Evolutionary conservation across 2,888 invertebrate species (phyloP), one percentile per base, ranked within the genome.

Genomic region (Rhamphomyia laevipes): DNA sequence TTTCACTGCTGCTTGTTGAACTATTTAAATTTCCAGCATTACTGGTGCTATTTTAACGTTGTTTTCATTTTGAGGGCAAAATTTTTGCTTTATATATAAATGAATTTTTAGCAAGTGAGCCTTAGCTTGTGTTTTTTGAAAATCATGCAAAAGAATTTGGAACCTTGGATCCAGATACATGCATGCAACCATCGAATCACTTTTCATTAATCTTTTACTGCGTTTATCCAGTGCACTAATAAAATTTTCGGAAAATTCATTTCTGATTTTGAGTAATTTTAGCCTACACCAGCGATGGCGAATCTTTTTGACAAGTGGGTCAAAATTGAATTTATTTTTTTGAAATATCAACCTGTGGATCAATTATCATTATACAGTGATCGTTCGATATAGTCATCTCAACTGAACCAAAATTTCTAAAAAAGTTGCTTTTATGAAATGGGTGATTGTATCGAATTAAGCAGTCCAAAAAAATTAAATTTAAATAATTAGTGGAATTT

Each of bases 91-190:
- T 13, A 7, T 15, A 5, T 38, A 38, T 43, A 21, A 27, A 43
- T 43, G 12, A 43, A 43, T 43, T 43, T 43, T 43, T 23, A 43
- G 17, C 30, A 43, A 43, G 30, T 43, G 43, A 27, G 21, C n/a
- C 43, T 43, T 43, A 23, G 43, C 43, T 43, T 43, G 43, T n/a
- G 12, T 27, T 42, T 43, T 43, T 43, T 43, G 43, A 43, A 5
- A 15, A 27, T 43, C 43, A 23, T 43, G 13, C 23, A 43, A 43
- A 27, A 43, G 23, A 7, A 43, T 43, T 13, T 43, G 43, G 23
- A 23, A 43, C 23, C 43, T 43, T 43, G 43, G 43, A 43, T 43
- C 30, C 21, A 43, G 23, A 43, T 43, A 43, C 43, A 43, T 43
- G 43, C 43, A 43, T 23, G 43, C 43, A 23, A 43, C 23, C 43